phyloP scores from a whole-genome alignment of 2,113 vertebrate species.

The Sebastes fasciatus region DNA sequence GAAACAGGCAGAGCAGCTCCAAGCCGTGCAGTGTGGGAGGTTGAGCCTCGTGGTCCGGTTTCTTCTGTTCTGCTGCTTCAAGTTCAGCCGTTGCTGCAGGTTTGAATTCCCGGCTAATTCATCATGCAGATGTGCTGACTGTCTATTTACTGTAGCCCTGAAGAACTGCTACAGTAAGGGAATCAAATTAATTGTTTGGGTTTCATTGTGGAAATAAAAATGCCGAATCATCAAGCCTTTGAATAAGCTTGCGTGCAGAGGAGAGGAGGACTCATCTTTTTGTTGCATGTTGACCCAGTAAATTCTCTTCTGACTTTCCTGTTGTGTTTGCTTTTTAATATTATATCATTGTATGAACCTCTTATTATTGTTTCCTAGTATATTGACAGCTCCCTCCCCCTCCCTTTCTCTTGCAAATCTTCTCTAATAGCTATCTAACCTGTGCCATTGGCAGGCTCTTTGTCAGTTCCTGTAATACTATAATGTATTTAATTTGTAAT shows the following conservation, averaged over 20 bases:
- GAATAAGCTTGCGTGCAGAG: slow-evolving; percentile 57
- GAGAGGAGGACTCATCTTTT: slow-evolving; percentile 79
- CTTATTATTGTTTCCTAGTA: slow-evolving; percentile 28
- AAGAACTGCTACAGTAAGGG: slow-evolving; percentile 71
- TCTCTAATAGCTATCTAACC: slow-evolving; percentile 24
- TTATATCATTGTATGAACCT: slow-evolving; percentile 42
- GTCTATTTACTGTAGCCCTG: slow-evolving; percentile 47
- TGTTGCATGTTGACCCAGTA: slow-evolving; percentile 79
- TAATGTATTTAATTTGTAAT: slow-evolving; percentile 54
- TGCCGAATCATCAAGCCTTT: slow-evolving; percentile 59
- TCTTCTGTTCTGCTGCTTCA: slow-evolving; percentile 49
- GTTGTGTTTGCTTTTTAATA: slow-evolving; percentile 53
- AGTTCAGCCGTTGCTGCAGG: slow-evolving; percentile 59
- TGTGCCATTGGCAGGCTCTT: slow-evolving; percentile 30
- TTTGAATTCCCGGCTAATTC: slow-evolving; percentile 68
- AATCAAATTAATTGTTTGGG: slow-evolving; percentile 71
- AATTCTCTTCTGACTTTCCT: slow-evolving; percentile 61
- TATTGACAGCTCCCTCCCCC: slow-evolving; percentile 9
- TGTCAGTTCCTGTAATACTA: slow-evolving; percentile 41
- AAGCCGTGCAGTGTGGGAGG: slow-evolving; percentile 34
- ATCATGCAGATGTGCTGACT: slow-evolving; percentile 76
- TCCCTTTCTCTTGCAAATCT: slow-evolving; percentile 7
- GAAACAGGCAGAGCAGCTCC: slow-evolving; percentile 9
- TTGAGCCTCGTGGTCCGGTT: slow-evolving; percentile 14
- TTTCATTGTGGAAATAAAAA: slow-evolving; percentile 69